These are phyloP conservation scores for Adrianichthys oophorus DNA, from an alignment of 2,797 vertebrate genomes.

Conservation along the genomic window DNA sequence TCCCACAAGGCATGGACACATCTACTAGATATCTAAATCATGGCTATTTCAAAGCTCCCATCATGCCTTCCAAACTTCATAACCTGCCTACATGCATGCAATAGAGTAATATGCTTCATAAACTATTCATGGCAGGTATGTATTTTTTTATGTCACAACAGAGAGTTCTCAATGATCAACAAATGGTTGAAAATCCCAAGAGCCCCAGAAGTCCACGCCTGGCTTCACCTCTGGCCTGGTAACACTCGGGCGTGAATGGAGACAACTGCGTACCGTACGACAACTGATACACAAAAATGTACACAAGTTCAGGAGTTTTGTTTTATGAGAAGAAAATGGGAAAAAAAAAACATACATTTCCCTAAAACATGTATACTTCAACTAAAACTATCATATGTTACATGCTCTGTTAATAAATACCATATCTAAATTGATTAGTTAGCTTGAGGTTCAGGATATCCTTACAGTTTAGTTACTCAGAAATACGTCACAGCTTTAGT, in stretches of 20 bases:
- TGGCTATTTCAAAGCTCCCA: too few relatives aligned
- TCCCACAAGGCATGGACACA: too few relatives aligned
- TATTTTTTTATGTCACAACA: slow-evolving; percentile 57
- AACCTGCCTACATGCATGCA: too few relatives aligned
- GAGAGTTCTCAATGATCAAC: slow-evolving; percentile 89
- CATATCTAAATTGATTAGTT: slow-evolving; percentile 1
- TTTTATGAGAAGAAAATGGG: too few relatives aligned
- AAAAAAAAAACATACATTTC: too few relatives aligned
- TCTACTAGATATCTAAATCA: too few relatives aligned
- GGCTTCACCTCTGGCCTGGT: slow-evolving; percentile 91
- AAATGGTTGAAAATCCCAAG: slow-evolving; percentile 78
- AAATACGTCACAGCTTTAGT: slow-evolving; percentile 33
- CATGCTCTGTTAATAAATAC: not conserved
- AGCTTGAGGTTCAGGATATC: slow-evolving; percentile 12
- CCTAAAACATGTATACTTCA: not conserved
- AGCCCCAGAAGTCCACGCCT: slow-evolving; percentile 84
- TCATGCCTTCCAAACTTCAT: too few relatives aligned
- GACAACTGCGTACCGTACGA: slow-evolving; percentile 25
- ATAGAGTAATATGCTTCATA: not conserved
- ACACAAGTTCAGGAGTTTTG: not conserved
- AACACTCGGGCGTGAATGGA: slow-evolving; percentile 52
- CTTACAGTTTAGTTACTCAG: slow-evolving; percentile 25
- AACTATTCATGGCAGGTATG: not conserved
- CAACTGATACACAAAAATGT: not conserved
- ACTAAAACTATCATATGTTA: not conserved